Percentiles rank a stretch among this genome's conserved stretches.
phyloP scores from a whole-genome alignment of 2,797 vertebrate genomes.

The Pseudomugil gertrudae region DNA sequence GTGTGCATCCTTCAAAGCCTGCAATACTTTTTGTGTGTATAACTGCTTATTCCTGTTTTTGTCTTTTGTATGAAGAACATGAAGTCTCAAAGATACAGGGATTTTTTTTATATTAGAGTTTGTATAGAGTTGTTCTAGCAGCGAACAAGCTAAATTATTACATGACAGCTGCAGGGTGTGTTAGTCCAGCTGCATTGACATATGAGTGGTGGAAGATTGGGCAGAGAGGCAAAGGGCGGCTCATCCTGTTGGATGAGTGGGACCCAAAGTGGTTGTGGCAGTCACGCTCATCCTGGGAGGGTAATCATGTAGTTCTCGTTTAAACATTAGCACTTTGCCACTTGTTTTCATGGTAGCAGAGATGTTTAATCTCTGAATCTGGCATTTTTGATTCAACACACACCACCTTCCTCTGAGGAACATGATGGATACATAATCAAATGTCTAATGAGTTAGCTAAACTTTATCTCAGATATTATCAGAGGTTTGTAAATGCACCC shows the following conservation, averaged over 20 bases:
- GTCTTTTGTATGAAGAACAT: constrained; percentile 2
- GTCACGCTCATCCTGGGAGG: constrained; percentile 14
- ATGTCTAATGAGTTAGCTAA: background rate
- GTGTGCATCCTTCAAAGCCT: constrained; percentile 20
- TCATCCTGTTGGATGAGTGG: constrained; percentile 39
- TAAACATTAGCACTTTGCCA: constrained; percentile 18
- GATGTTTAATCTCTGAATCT: too few species aligned
- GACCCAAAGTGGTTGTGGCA: constrained; percentile 39
- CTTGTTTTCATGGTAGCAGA: constrained; percentile 5
- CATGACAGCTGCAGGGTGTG: constrained; percentile 74
- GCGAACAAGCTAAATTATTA: constrained; percentile 56
- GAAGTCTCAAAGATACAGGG: background rate
- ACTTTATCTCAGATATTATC: background rate
- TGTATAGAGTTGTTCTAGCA: constrained; percentile 41
- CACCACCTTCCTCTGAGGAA: constrained; percentile 5
- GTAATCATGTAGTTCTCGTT: constrained; percentile 15
- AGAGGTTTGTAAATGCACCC: background rate
- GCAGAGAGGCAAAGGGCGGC: constrained; percentile 29
- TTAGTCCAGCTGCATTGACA: constrained; percentile 70
- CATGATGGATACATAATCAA: background rate
- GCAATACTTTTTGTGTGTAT: constrained; percentile 17
- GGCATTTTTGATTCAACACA: background rate
- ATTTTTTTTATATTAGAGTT: background rate
- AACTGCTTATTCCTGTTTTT: constrained; percentile 21
- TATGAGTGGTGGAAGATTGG: constrained; percentile 49